Percentiles rank a stretch among this genome's conserved stretches.
phyloP scores from a whole-genome alignment of 1,140 invertebrate species.

The Pachypeltis micranthus region DNA sequence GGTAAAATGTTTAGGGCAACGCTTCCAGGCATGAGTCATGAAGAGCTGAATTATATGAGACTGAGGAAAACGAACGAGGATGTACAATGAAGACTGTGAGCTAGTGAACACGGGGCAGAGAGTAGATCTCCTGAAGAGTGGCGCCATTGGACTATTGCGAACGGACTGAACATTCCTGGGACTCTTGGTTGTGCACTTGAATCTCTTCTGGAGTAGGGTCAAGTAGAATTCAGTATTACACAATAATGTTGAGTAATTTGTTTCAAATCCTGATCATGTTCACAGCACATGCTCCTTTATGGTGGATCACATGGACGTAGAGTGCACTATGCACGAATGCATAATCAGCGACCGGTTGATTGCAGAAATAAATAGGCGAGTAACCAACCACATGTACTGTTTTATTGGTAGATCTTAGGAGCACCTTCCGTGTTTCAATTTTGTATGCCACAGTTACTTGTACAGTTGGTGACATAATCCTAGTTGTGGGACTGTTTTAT shows the following conservation, averaged over 20 bases:
- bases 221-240: background rate
- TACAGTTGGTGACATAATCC: background rate
- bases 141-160: background rate
- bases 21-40: too few relatives aligned
- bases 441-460: background rate
- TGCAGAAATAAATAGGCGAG: constrained; percentile 45
- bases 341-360: constrained; percentile 57
- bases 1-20: too few relatives aligned
- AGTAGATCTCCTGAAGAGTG: too few relatives aligned
- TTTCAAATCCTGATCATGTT: constrained; percentile 35
- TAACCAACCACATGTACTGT: background rate
- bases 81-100: too few relatives aligned
- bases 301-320: constrained; percentile 38
- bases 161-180: background rate
- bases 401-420: background rate
- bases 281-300: constrained; percentile 49
- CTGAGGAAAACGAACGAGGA: too few relatives aligned
- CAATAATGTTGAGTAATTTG: constrained; percentile 10
- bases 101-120: too few relatives aligned
- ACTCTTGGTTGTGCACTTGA: background rate
- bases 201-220: constrained; percentile 1
- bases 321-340: constrained; percentile 61
- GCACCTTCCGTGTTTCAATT: background rate
- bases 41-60: too few relatives aligned
- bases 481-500: background rate